Conservation (phyloP, 2,888 invertebrate genomes). For the Tipula confusa region DNA sequence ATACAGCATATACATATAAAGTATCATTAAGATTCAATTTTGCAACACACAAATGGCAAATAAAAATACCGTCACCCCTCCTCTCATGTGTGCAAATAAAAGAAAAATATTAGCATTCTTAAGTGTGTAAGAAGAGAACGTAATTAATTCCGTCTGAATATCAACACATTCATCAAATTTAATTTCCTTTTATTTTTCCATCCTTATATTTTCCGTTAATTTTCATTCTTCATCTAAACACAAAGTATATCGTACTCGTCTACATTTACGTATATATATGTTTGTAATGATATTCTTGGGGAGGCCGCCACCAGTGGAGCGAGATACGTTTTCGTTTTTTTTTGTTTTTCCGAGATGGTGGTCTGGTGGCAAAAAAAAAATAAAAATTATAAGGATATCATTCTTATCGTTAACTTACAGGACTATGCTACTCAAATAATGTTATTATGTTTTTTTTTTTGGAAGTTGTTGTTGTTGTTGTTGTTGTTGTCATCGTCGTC, state of each 20-base stretch:
- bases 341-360: not conserved
- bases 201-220: conserved; percentile 28
- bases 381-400: conserved; percentile 27
- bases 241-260: not conserved
- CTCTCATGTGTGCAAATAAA: not conserved
- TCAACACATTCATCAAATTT: conserved; percentile 30
- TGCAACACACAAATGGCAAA: not conserved
- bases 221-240: not conserved
- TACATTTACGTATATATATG: not conserved
- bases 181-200: conserved; percentile 10
- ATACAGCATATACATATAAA: not conserved
- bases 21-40: conserved; percentile 16
- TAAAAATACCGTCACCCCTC: not conserved
- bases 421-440: conserved; percentile 7
- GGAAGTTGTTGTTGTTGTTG: not conserved
- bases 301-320: not conserved
- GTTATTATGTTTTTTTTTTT: not conserved
- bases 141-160: conserved; percentile 30
- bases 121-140: conserved; percentile 25
- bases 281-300: not conserved
- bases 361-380: not conserved
- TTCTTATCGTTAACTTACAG: conserved; percentile 29
- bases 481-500: not conserved
- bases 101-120: conserved; percentile 3
- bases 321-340: not conserved